These are phyloP conservation scores for Xenopus borealis DNA, from an alignment of 2,113 vertebrate genomes.

Conservation along the genomic window DNA sequence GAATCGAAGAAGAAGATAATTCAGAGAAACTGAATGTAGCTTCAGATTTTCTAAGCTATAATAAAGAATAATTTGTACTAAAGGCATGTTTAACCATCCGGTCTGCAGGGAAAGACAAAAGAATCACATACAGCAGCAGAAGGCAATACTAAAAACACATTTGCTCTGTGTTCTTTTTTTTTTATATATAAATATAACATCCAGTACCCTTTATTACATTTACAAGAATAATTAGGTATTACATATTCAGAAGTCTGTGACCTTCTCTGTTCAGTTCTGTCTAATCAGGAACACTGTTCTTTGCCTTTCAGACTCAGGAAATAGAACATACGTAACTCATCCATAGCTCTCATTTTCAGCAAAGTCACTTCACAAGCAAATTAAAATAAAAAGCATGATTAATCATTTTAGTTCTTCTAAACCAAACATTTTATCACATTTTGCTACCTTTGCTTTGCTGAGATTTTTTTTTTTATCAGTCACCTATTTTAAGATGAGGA, in stretches of 20 bases:
- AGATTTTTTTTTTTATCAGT: no score
- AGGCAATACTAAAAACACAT: constrained; percentile 33
- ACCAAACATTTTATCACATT: neutral
- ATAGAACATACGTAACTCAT: constrained; percentile 10
- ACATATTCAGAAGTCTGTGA: constrained; percentile 46
- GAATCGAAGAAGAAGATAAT: constrained; percentile 46
- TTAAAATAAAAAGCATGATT: no score
- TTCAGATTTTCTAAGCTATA: constrained; percentile 51
- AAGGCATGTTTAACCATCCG: constrained; percentile 48
- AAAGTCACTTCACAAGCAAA: neutral
- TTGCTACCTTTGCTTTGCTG: no score
- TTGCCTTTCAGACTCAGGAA: constrained; percentile 24
- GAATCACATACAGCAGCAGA: constrained; percentile 15
- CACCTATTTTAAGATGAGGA: no score
- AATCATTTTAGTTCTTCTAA: neutral
- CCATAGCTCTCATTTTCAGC: neutral
- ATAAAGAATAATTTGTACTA: constrained; percentile 50
- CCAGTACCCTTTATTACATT: constrained; percentile 36
- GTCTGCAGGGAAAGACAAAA: constrained; percentile 28
- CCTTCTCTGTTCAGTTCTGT: constrained; percentile 37
- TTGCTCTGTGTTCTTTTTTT: constrained; percentile 27
- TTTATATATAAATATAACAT: constrained; percentile 12
- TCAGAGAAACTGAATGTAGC: constrained; percentile 51
- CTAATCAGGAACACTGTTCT: constrained; percentile 35
- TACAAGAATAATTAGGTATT: constrained; percentile 41